Base-by-base conservation (phyloP, 1,140 invertebrate species). In the Bombyx mandarina region DNA sequence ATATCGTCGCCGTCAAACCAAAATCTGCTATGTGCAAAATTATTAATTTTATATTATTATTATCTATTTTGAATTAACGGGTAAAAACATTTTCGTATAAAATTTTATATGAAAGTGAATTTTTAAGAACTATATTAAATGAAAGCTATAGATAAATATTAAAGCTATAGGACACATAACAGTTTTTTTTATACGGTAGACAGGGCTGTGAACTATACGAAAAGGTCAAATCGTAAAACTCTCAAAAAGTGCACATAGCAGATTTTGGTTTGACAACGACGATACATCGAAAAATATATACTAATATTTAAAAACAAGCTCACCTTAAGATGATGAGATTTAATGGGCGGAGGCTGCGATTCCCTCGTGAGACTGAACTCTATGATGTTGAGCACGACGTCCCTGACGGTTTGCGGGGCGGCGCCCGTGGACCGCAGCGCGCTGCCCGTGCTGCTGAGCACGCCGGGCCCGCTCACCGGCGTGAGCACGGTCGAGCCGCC, bases 341-440 rank as follows among this genome's bases (percentile, higher is more conserved):
- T 68, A 9, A 57, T 52, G 43, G 76, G 65, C 66, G 79, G 77
- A 8, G 78, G 73, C 8, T 84, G 78, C 7, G 89, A 84, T 71
- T 92, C 92, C 65, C 92, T 93, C 78, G 92, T 91, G 2, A 94
- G 73, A 56, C 92, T 92, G 78, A 91, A 91, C 67, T 95, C 93
- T 54, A 95, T 95, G 46, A 94, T 92, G 63, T 92, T 92, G 46
- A 92, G 80, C 85, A 95, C 91, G 18, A 95, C 88, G 80, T 95
- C 94, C 60, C 93, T 91, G 6, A 95, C 93, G 4, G 93, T 93
- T 5, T 93, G 76, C 2, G 90, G 89, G 53, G 87, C 45, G 84
- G 8, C 79, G 64, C 71, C 82, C 58, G 69, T 82, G 78, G 68
- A 54, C 67, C 73, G 54, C 5, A 64, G 77, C 67, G 43, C 46